Percentiles rank a stretch among this genome's conserved stretches.
Evolutionary conservation across 2,888 invertebrate genomes (phyloP).

Genomic region (Sarcophaga caerulescens): DNA sequence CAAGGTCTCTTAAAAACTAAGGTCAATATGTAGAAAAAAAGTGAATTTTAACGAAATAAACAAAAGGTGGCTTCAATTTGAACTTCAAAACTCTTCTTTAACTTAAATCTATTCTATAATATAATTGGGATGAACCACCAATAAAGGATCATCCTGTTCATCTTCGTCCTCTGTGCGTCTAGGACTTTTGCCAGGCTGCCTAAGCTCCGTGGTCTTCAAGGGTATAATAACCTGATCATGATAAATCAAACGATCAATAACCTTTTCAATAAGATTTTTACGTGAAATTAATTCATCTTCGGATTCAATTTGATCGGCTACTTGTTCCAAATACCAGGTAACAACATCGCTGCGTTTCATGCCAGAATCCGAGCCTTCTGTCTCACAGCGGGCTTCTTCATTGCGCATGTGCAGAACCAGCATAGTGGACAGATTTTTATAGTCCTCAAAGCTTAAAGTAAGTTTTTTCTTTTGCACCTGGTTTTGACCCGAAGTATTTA

Average conservation of each 20-base stretch:
- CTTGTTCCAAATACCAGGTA: conserved; percentile 95
- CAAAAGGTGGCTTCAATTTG: conserved; percentile 38
- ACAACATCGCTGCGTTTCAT: conserved; percentile 91
- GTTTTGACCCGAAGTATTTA: conserved; percentile 73
- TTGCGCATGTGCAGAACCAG: conserved; percentile 93
- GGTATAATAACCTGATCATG: conserved; percentile 82
- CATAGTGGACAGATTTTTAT: conserved; percentile 95
- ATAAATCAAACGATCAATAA: conserved; percentile 94
- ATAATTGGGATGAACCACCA: conserved; percentile 98
- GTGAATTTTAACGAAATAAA: neutral
- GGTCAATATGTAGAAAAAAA: neutral
- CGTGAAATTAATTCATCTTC: conserved; percentile 95
- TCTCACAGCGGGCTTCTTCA: conserved; percentile 88
- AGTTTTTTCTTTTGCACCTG: conserved; percentile 86
- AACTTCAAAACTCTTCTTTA: conserved; percentile 18
- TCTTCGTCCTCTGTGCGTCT: conserved; percentile 71
- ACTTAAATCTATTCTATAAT: conserved; percentile 85
- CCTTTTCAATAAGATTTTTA: conserved; percentile 95
- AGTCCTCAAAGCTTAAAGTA: conserved; percentile 94
- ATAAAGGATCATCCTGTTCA: conserved; percentile 88
- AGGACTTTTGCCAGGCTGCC: conserved; percentile 68
- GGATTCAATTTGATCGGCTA: conserved; percentile 92
- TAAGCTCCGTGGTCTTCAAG: conserved; percentile 77
- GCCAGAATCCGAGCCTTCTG: conserved; percentile 85
- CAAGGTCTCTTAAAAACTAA: too few species aligned